Percentiles rank a stretch among this genome's conserved stretches.
These are phyloP conservation scores for Hippoglossus hippoglossus DNA, from an alignment of 2,797 vertebrate genomes.

Conservation along the genomic window DNA sequence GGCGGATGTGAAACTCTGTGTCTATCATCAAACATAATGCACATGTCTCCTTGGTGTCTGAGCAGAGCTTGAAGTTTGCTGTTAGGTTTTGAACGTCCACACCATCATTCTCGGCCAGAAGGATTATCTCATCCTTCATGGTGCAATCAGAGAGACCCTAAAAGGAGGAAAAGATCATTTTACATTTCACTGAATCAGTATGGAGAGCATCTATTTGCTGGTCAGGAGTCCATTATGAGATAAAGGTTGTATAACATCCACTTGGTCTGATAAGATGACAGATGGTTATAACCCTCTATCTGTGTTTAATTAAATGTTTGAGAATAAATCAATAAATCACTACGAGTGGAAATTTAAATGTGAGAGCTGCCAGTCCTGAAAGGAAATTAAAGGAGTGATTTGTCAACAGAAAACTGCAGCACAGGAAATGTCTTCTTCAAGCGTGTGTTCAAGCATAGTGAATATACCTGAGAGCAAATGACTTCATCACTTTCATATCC, in stretches of 20 bases:
- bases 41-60: constrained; percentile 75
- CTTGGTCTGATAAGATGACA: constrained; percentile 3
- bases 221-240: constrained; percentile 1
- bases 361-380: not conserved
- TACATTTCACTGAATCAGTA: not conserved
- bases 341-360: constrained; percentile 44
- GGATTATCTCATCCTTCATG: constrained; percentile 22
- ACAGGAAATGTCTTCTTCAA: constrained; percentile 6
- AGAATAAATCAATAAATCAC: constrained; percentile 8
- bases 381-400: constrained; percentile 55
- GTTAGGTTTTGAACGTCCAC: constrained; percentile 62
- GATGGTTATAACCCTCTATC: not conserved
- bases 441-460: not conserved
- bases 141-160: constrained; percentile 75
- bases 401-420: constrained; percentile 18
- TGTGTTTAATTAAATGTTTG: constrained; percentile 40
- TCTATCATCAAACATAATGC: constrained; percentile 83
- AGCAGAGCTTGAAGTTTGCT: constrained; percentile 80
- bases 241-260: not conserved
- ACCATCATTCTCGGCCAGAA: not conserved
- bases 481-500: constrained; percentile 38
- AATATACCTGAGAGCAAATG: constrained; percentile 66
- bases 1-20: constrained; percentile 62
- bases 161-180: not conserved
- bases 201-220: constrained; percentile 29